A percentile compares a stretch with the other conserved stretches of the same genome.
Conservation (phyloP, 1,140 invertebrate genomes). For the Tetramorium simillimum region DNA sequence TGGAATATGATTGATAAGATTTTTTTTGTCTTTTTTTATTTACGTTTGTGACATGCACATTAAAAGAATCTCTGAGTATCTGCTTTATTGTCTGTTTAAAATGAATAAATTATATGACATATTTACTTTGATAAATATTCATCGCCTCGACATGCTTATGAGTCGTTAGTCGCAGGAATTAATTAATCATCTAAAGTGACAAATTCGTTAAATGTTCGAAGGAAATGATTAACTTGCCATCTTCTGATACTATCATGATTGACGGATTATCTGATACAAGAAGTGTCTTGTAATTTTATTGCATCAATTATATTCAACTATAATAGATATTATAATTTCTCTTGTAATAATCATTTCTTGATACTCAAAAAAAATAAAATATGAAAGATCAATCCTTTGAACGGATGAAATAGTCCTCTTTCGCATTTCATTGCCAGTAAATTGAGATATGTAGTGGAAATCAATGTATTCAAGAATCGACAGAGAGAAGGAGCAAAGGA, state of each 20-base stretch:
- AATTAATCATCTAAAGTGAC: neutral
- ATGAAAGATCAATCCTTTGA: neutral
- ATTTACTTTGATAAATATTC: slow-evolving; percentile 8
- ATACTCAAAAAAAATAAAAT: neutral
- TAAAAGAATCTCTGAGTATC: neutral
- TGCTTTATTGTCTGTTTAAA: neutral
- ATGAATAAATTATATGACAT: neutral
- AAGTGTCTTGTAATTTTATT: neutral
- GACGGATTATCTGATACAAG: neutral
- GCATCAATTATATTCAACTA: neutral
- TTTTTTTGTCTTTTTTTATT: neutral
- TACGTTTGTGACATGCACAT: neutral
- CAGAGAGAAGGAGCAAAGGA: slow-evolving; percentile 4
- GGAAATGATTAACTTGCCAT: neutral
- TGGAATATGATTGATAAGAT: neutral
- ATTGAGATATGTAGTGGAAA: slow-evolving; percentile 29
- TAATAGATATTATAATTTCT: neutral
- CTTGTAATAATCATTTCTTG: neutral
- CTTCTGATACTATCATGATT: neutral
- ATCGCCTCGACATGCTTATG: neutral
- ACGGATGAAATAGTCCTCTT: neutral
- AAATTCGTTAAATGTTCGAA: neutral
- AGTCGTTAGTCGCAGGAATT: neutral
- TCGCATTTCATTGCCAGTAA: slow-evolving; percentile 33
- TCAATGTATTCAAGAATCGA: slow-evolving; percentile 46